A percentile compares a stretch with the other conserved stretches of the same genome.
phyloP scores from a whole-genome alignment of 2,888 invertebrate genomes.

The Lochmaea capreae region DNA sequence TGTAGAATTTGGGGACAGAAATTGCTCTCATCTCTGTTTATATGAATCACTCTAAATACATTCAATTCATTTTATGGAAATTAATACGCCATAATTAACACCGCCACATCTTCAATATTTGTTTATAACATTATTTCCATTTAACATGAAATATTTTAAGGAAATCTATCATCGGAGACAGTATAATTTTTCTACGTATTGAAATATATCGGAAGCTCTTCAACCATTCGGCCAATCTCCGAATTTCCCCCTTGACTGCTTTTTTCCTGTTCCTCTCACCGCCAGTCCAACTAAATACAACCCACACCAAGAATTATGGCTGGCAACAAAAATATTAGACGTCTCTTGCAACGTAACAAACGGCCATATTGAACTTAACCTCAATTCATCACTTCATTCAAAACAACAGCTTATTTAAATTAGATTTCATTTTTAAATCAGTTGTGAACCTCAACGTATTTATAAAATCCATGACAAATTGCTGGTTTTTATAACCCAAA shows the following conservation, averaged over 20 bases:
- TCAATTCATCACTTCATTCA: slow-evolving; percentile 56
- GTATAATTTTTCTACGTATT: neutral
- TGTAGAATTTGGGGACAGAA: too few relatives aligned
- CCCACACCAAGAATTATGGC: slow-evolving; percentile 38
- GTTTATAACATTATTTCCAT: neutral
- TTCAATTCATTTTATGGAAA: too few relatives aligned
- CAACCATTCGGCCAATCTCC: slow-evolving; percentile 14
- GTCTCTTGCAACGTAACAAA: slow-evolving; percentile 54
- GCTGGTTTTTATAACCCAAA: slow-evolving; percentile 32
- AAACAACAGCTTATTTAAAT: slow-evolving; percentile 56
- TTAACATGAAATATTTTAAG: neutral
- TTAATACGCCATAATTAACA: too few relatives aligned
- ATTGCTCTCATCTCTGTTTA: too few relatives aligned
- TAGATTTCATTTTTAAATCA: slow-evolving; percentile 50
- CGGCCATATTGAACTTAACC: slow-evolving; percentile 56
- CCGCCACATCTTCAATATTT: too few relatives aligned
- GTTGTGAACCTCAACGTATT: slow-evolving; percentile 19
- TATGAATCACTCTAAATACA: too few relatives aligned
- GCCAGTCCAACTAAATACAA: slow-evolving; percentile 37
- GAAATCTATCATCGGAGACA: neutral
- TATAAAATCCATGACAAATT: slow-evolving; percentile 38
- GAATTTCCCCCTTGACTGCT: slow-evolving; percentile 25
- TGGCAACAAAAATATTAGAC: slow-evolving; percentile 36
- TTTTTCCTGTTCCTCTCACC: slow-evolving; percentile 35
- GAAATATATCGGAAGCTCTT: slow-evolving; percentile 13